Percentiles rank a stretch among this genome's conserved stretches.
Conservation (phyloP, 1,140 invertebrate species). For the Samia ricini region DNA sequence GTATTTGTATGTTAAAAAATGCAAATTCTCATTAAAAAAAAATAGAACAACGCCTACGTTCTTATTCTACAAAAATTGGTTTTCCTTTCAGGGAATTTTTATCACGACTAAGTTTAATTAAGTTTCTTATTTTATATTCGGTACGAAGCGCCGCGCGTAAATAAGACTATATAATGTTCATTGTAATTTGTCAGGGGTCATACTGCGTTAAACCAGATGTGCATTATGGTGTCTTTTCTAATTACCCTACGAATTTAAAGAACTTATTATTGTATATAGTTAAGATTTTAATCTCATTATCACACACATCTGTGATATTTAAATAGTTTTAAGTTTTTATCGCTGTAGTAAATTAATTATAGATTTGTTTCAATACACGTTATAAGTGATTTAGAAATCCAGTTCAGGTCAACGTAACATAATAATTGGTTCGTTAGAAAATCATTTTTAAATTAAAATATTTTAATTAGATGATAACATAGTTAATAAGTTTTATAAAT, state of each 20-base stretch:
- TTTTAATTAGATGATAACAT: neutral
- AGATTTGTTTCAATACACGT: neutral
- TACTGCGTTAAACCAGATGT: slow-evolving; percentile 11
- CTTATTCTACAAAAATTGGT: slow-evolving; percentile 4
- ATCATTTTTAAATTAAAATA: neutral
- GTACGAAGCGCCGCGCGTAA: slow-evolving; percentile 16
- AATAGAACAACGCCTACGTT: neutral
- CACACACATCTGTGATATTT: neutral
- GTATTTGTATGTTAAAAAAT: neutral
- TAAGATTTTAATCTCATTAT: neutral
- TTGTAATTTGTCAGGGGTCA: slow-evolving; percentile 19
- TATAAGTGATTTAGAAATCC: neutral
- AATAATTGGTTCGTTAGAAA: neutral
- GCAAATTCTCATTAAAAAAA: neutral
- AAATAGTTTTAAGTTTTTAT: neutral
- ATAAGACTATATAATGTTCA: slow-evolving; percentile 18
- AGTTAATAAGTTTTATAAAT: too few species aligned
- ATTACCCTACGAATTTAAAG: slow-evolving; percentile 21
- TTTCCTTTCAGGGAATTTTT: slow-evolving; percentile 14
- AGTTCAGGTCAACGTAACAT: neutral
- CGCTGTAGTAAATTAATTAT: neutral
- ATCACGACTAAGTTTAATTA: slow-evolving; percentile 20
- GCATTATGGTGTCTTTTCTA: slow-evolving; percentile 10
- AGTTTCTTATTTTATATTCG: slow-evolving; percentile 23
- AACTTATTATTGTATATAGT: neutral